phyloP scores from a whole-genome alignment of 2,113 vertebrate species.

The Ivindomyrus marchei region DNA sequence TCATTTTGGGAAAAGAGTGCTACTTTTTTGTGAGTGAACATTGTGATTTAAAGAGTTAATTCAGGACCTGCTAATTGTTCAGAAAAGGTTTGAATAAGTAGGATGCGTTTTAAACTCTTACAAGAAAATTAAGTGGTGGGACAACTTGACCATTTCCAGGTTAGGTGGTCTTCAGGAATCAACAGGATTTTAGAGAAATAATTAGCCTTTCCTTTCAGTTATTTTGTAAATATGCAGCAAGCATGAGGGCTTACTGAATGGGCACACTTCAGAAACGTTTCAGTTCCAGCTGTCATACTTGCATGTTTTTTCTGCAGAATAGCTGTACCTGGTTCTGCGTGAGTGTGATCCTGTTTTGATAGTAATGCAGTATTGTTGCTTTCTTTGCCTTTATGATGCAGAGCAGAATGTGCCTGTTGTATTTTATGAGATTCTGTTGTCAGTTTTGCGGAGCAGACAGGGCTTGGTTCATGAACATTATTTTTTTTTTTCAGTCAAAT shows the following conservation, averaged over 20 bases:
- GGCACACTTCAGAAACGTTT: background rate
- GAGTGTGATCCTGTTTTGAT: background rate
- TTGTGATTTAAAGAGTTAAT: background rate
- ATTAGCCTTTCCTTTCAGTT: background rate
- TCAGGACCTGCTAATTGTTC: background rate
- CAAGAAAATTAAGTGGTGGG: background rate
- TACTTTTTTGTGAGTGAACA: background rate
- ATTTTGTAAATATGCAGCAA: background rate
- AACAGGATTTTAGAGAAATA: background rate
- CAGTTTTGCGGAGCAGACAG: background rate
- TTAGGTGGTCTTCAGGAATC: background rate
- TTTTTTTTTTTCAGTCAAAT: background rate
- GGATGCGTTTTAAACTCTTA: background rate
- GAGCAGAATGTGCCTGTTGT: background rate
- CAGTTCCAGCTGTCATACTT: background rate
- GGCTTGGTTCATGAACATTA: background rate
- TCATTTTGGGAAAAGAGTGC: background rate
- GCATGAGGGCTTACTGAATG: background rate
- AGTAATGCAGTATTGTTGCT: background rate
- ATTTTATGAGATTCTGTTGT: background rate
- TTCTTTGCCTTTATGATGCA: background rate
- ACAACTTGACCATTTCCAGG: background rate
- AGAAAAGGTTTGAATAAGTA: background rate
- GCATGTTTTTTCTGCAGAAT: background rate
- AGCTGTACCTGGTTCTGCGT: background rate